These are phyloP conservation scores for Lasioglossum oenotherae DNA, from an alignment of 2,888 invertebrate species.

Conservation along the genomic window DNA sequence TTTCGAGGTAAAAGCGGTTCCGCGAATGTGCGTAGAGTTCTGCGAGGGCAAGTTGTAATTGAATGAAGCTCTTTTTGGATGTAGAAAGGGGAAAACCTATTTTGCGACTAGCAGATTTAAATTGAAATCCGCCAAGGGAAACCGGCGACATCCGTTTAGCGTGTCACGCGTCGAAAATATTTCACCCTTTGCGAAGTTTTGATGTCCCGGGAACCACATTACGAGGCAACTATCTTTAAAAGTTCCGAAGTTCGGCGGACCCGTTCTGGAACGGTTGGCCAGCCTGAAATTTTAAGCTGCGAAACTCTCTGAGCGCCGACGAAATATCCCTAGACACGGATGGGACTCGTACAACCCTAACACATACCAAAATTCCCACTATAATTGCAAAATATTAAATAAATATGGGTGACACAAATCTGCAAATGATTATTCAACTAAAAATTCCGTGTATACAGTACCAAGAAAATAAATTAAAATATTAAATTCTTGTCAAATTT, in stretches of 20 bases:
- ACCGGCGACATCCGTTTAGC: constrained; percentile 9
- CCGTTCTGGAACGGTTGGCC: not conserved
- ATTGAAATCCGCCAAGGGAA: constrained; percentile 1
- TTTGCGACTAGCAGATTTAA: constrained; percentile 9
- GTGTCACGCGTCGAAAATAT: constrained; percentile 25
- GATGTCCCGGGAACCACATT: constrained; percentile 10
- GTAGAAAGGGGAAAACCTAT: not conserved
- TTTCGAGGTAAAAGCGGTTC: not conserved
- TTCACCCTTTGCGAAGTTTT: constrained; percentile 15
- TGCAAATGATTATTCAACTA: not conserved
- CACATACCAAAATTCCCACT: not conserved
- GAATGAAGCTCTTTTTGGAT: not conserved
- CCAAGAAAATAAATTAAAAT: not conserved
- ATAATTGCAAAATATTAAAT: not conserved
- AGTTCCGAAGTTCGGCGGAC: constrained; percentile 1
- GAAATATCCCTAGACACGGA: not conserved
- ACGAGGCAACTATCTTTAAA: constrained; percentile 14
- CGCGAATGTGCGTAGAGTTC: not conserved
- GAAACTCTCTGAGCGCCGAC: not conserved
- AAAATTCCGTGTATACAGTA: no score
- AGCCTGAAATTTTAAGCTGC: constrained; percentile 5
- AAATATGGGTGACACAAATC: not conserved
- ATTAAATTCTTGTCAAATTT: no score
- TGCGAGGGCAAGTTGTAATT: not conserved
- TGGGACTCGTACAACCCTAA: not conserved